Percentiles rank a stretch among this genome's conserved stretches.
Conservation (phyloP, 2,113 vertebrate species). For the Aegotheles bennettii region DNA sequence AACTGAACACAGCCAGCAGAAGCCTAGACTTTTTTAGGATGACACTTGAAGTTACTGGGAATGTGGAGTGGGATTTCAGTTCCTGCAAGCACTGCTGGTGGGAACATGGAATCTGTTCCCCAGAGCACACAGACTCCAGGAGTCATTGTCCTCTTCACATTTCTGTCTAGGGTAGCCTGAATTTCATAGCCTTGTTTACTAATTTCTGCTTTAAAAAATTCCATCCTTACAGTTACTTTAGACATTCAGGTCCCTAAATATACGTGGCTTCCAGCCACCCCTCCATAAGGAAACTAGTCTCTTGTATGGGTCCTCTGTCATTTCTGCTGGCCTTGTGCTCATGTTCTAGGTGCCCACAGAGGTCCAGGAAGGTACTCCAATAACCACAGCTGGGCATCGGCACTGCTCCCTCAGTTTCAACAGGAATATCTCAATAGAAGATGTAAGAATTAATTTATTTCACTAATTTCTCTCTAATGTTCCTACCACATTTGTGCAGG, state of each 20-base stretch:
- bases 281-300: background rate
- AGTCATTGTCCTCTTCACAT: accelerated
- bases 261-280: background rate
- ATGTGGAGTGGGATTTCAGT: background rate
- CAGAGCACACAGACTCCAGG: background rate
- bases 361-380: background rate
- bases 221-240: background rate
- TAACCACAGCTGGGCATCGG: background rate
- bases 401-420: background rate
- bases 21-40: background rate
- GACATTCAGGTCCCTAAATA: background rate
- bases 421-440: background rate
- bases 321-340: background rate
- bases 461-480: background rate
- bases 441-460: background rate
- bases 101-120: background rate
- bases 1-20: background rate
- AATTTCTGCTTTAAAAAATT: background rate
- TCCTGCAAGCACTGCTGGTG: background rate
- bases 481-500: background rate
- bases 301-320: background rate
- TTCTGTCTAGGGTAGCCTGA: background rate
- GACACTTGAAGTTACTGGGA: background rate
- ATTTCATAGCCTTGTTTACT: background rate
- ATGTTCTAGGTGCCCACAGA: background rate